Evolutionary conservation across 1,140 invertebrate genomes (phyloP), one percentile per base, ranked within the genome.

Genomic region (Gryon sp.): DNA sequence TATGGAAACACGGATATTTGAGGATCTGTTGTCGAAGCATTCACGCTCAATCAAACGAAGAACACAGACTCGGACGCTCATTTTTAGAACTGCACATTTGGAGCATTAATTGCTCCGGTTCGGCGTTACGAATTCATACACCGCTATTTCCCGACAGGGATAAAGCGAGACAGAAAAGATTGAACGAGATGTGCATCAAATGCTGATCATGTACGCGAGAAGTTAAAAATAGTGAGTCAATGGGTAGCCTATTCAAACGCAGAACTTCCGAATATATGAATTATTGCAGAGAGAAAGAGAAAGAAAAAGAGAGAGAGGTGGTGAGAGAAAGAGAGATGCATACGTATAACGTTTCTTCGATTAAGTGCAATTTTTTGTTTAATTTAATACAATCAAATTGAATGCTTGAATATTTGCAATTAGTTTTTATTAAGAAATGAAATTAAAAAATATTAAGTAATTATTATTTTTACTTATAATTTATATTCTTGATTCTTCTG

Each of bases 31-130:
- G 34, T 50, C 19, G 59, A 40, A 63, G 11, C 59, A 14, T 41
- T 43, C 26, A 43, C 26, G 60, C 38, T 52, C 38, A 43, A 52
- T 52, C 26, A 43, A 24, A 32, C 12, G 15, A 57, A 32, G 28
- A 57, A 36, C 36, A 34, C 18, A 4, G 12, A 48, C 57, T 16
- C 9, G n/a, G n/a, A n/a, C n/a, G 34, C 28, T 66, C 15, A 57
- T 60, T 60, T 60, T 52, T 60, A 45, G 55, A 70, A 60, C 36
- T 70, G 38, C 28, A 52, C 38, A 60, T 53, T 68, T 59, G 36
- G 36, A 70, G 14, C 46, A 45, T 70, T 70, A 70, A 70, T 70
- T 60, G 18, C 38, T 53, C 6, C 55, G 18, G 24, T 43, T 11
- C 6, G 55, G 36, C 40, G 22, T 62, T 53, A 19, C 46, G 22